Conservation (phyloP, 2,113 vertebrate species). For the Zapornia atra region DNA sequence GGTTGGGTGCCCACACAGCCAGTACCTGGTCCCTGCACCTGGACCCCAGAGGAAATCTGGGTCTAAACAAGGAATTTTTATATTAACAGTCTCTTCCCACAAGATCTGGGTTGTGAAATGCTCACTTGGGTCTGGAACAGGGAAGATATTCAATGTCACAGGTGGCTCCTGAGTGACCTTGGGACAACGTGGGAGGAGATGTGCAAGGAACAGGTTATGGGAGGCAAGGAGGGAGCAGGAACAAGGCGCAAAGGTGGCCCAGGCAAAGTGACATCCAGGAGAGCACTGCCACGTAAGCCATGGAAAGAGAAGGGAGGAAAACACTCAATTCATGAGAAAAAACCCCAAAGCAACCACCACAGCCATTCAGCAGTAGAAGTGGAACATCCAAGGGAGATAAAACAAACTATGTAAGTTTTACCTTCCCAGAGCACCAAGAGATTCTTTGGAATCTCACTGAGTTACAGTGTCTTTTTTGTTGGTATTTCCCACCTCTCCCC, state of each 20-base stretch:
- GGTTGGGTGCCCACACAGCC: fast-evolving
- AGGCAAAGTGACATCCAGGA: not conserved
- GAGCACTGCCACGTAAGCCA: not conserved
- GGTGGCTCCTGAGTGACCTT: not conserved
- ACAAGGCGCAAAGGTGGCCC: not conserved
- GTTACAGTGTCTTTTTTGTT: not conserved
- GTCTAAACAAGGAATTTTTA: not conserved
- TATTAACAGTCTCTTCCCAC: not conserved
- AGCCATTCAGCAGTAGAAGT: not conserved
- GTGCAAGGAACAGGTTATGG: not conserved
- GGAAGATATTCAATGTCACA: not conserved
- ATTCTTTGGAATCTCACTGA: not conserved
- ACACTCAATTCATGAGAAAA: not conserved
- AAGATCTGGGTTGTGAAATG: not conserved
- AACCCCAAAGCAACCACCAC: not conserved
- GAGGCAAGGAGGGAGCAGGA: not conserved
- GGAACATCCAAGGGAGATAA: not conserved
- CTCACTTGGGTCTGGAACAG: not conserved
- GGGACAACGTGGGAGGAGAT: not conserved
- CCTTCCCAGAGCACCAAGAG: not conserved
- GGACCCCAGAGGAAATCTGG: not conserved
- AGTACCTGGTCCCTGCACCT: fast-evolving
- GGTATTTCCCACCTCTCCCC: not conserved
- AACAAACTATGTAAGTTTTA: not conserved
- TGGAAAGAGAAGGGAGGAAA: not conserved